Evolutionary conservation across 2,888 invertebrate genomes (phyloP), one percentile per base, ranked within the genome.

Genomic region (Aspidiotus rigidus): DNA sequence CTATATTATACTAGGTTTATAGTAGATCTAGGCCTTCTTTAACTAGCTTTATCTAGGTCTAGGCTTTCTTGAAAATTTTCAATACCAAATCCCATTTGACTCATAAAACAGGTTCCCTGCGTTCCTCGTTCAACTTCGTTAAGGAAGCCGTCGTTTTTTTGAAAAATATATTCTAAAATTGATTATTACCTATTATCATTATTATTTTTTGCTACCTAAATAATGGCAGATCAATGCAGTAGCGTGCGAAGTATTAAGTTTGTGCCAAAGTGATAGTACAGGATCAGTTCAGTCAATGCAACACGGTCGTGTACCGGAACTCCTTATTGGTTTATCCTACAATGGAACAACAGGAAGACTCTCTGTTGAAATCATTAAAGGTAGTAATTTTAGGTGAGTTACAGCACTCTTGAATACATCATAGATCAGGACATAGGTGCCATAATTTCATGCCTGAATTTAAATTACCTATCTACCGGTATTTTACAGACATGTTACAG

Each of bases 281-380:
- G 92, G 93, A 7, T 95, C 94, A 0, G 93, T 93, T 74, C 93
- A 93, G 79, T 95, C 95, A 74, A 81, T 84, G 73, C 83, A 84
- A 74, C 86, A 90, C 73, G 93, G 93, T 10, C 94, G 94, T 39
- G 90, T 94, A 62, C 93, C 95, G 59, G 90, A 96, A 79, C 83
- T 96, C 69, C 82, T 96, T 39, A 80, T 92, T 72, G 95, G 95
- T 0, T 82, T 96, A 73, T 88, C 92, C 74, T 96, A 96, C 77
- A 96, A 92, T 77, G 90, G 94, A 40, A 92, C 89, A 49, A 96
- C 96, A 1, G 96, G 96, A 40, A 85, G 94, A 75, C 83, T 96
- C n/a, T 89, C 90, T 64, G 91, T 93, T 11, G 95, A 96, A 82
- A 89, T 93, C 71, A 85, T 88, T 73, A 88, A 88, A 78, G 88